phyloP scores from a whole-genome alignment of 2,113 vertebrate species.

The Heterotilapia buettikoferi region DNA sequence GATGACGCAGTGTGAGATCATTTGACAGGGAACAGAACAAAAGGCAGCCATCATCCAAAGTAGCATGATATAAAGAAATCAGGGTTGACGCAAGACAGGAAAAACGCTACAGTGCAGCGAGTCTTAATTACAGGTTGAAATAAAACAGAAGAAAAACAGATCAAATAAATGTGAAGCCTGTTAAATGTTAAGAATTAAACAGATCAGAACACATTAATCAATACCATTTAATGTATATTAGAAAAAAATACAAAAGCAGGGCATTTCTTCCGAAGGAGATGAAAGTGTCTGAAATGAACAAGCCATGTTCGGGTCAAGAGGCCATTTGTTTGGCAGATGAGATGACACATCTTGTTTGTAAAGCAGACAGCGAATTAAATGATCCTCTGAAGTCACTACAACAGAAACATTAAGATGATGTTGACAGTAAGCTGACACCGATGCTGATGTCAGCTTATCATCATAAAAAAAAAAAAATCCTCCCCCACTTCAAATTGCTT shows the following conservation, averaged over 20 bases:
- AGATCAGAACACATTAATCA: not conserved
- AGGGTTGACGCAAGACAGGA: not conserved
- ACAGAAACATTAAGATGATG: constrained; percentile 5
- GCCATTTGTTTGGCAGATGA: not conserved
- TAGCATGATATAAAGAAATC: not conserved
- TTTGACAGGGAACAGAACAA: not conserved
- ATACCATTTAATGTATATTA: constrained; percentile 10
- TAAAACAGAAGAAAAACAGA: not conserved
- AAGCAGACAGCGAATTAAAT: not conserved
- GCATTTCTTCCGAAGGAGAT: not conserved
- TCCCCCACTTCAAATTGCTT: not conserved
- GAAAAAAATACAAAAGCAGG: not conserved
- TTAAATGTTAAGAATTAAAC: not conserved
- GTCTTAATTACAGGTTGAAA: not conserved
- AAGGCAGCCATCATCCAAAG: not conserved
- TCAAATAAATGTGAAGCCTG: not conserved
- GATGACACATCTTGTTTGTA: not conserved
- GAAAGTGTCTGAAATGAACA: not conserved
- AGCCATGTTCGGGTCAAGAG: not conserved
- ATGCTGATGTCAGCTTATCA: constrained; percentile 27
- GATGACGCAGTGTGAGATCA: not conserved
- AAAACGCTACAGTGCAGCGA: accelerated
- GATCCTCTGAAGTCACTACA: constrained; percentile 2
- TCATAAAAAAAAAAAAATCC: not conserved
- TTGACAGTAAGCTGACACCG: not conserved